Evolutionary conservation across 2,888 invertebrate genomes (phyloP), one percentile per base, ranked within the genome.

Genomic region (Trissonchulus latispiculum): DNA sequence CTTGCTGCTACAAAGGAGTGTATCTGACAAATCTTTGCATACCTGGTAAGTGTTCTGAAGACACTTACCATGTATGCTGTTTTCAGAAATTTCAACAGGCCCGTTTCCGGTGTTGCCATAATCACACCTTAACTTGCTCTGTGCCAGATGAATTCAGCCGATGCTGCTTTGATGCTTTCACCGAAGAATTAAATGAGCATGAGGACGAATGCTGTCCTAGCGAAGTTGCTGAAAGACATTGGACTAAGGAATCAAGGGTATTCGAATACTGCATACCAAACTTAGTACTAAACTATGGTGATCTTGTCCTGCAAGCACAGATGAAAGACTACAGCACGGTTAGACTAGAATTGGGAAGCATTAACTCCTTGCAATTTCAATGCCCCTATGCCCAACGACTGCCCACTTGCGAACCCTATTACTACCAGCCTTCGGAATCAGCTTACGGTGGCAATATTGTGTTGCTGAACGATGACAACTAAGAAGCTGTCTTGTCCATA

Each of bases 1-100:
- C 78, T 59, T 82, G 82, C 70, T 82, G 82, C 73, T 76, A 78
- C 35, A 79, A 79, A 32, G 78, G 80, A 28, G 73, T 82, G 59
- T 78, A 81, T 36, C 70, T 82, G 61, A 80, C 81, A 3, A 80
- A 81, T 70, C 76, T 79, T 59, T 82, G 82, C 75, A 72, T 78
- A n/a, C 78, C 80, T 0, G n/a, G n/a, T 3, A 73, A 74, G 73
- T 82, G 82, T 73, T 77, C 79, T 1, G 80, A 80, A 36, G 73
- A 76, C 23, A 82, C 80, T 0, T 72, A 75, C 0, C 81, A 80
- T 61, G 73, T 82, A 29, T 82, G 82, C 64, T 82, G 82, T 71
- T 79, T 82, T 61, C 82, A 82, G 74, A 81, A 80, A 70, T 82
- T 81, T 74, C 72, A 83, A n/a, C 81, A 81, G 78, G 77, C 80